These are phyloP conservation scores for Caenorhabditis sp. DNA, from an alignment of 2,888 invertebrate species.

Conservation along the genomic window DNA sequence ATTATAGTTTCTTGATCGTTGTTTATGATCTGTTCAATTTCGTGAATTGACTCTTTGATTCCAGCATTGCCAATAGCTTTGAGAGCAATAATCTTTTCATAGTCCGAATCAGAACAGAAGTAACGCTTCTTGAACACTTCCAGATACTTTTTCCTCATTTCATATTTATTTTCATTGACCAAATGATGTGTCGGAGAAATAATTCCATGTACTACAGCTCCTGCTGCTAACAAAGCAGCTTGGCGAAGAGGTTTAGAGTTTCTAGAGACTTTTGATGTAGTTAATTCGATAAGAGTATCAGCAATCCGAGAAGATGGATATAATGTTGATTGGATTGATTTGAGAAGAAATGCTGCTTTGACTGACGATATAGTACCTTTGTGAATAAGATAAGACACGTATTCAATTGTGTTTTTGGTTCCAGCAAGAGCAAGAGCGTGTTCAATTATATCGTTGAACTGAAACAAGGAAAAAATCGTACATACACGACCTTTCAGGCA, in stretches of 20 bases:
- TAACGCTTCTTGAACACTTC: conserved; percentile 41
- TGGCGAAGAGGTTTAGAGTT: conserved; percentile 44
- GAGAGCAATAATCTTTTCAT: conserved; percentile 63
- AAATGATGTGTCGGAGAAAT: conserved; percentile 32
- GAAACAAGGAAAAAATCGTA: conserved; percentile 2
- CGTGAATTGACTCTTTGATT: conserved; percentile 52
- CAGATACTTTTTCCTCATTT: conserved; percentile 51
- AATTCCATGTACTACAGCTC: conserved; percentile 51
- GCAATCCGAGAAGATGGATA: conserved; percentile 53
- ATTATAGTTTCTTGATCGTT: conserved; percentile 45
- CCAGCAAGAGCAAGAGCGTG: conserved; percentile 55
- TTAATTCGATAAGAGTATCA: conserved; percentile 53
- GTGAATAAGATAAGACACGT: conserved; percentile 45
- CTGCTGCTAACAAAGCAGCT: conserved; percentile 52
- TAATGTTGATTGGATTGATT: conserved; percentile 44
- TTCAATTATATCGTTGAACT: conserved; percentile 46
- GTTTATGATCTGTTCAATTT: conserved; percentile 61
- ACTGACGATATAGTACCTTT: conserved; percentile 35
- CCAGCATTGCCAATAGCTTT: conserved; percentile 67
- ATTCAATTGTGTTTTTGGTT: conserved; percentile 53
- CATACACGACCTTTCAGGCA: no score
- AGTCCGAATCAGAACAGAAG: conserved; percentile 37
- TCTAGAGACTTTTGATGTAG: conserved; percentile 24
- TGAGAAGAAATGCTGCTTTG: conserved; percentile 43
- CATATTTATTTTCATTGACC: conserved; percentile 33